A percentile compares a stretch with the other conserved stretches of the same genome.
Conservation (phyloP, 1,140 invertebrate genomes). For the Drosophila murphyi region DNA sequence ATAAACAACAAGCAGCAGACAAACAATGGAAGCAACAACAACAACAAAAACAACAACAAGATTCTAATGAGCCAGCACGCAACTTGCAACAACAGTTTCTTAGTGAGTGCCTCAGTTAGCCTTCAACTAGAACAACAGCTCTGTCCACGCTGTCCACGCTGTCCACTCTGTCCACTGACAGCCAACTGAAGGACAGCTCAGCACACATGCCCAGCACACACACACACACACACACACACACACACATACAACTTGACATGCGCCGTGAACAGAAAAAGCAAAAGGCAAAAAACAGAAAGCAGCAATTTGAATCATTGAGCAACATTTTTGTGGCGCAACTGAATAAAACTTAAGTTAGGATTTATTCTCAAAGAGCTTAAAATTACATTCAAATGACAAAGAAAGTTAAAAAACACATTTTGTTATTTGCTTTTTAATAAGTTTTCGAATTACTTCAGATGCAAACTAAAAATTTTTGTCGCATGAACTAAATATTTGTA, state of each 20-base stretch:
- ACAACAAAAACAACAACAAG: not conserved
- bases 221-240: conserved; percentile 47
- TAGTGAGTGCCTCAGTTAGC: conserved; percentile 28
- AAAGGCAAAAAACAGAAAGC: not conserved
- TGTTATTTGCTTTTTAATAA: too few species aligned
- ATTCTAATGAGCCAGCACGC: conserved; percentile 73
- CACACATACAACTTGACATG: conserved; percentile 47
- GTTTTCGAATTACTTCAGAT: too few species aligned
- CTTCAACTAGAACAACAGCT: conserved; percentile 10
- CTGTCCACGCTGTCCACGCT: not conserved
- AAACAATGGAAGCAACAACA: conserved; percentile 20
- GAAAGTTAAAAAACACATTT: too few species aligned
- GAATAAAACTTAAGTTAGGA: too few species aligned
- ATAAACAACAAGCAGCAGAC: conserved; percentile 33
- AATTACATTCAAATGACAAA: not conserved
- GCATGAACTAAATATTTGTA: too few species aligned
- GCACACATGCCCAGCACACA: conserved; percentile 59
- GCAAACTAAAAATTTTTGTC: too few species aligned
- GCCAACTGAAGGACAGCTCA: conserved; percentile 65
- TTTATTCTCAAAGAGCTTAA: too few species aligned
- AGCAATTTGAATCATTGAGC: conserved; percentile 1
- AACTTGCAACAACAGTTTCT: conserved; percentile 46
- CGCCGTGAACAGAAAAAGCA: conserved; percentile 13
- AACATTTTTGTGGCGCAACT: not conserved
- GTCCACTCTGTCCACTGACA: conserved; percentile 13